Base-by-base conservation (phyloP, 2,113 vertebrate genomes). In the Neotragus moschatus region DNA sequence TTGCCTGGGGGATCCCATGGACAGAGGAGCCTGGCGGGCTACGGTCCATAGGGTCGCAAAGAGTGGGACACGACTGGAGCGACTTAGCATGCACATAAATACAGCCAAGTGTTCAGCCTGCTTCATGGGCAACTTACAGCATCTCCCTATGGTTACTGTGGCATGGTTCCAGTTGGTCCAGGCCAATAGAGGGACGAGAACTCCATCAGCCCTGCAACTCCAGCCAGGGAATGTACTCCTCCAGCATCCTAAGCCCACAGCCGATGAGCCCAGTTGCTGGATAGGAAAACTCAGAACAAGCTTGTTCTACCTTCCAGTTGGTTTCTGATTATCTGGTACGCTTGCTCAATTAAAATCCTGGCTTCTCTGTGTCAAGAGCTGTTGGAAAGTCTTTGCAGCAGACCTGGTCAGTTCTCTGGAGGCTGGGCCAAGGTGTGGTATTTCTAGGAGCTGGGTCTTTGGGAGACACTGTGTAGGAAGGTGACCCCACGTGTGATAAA, bases 401-500 rank as follows among this genome's bases (percentile, higher is more conserved):
- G 23, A n/a, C 9, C 56, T n/a, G 58, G 17, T 30, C 47, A 33
- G 33, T 28, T 36, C 30, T 81, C 30, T 23, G 25, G 13, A 14
- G 28, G 43, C 12, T 23, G 4, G 3, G 26, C 17, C 55, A 26
- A 33, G 5, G 6, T 19, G 23, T 33, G 36, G 21, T 15, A 14
- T 58, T 63, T 91, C 17, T 53, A 84, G 63, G 55, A 26, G n/a
- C 81, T 53, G 45, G 6, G 6, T 60, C 85, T 66, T 25, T 25
- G n/a, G 28, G 45, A 85, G 15, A 47, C 49, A 39, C 3, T 2
- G 56, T 43, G 1, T 10, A 6, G 5, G 53, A 56, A 33, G 17
- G 39, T 25, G 30, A 80, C 3, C 16, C 49, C 16, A 6, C 1
- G 0, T 3, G 7, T 13, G 26, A 36, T 26, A 49, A 21, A 66